phyloP scores from a whole-genome alignment of 2,888 invertebrate genomes.

The Netelia virgata region DNA sequence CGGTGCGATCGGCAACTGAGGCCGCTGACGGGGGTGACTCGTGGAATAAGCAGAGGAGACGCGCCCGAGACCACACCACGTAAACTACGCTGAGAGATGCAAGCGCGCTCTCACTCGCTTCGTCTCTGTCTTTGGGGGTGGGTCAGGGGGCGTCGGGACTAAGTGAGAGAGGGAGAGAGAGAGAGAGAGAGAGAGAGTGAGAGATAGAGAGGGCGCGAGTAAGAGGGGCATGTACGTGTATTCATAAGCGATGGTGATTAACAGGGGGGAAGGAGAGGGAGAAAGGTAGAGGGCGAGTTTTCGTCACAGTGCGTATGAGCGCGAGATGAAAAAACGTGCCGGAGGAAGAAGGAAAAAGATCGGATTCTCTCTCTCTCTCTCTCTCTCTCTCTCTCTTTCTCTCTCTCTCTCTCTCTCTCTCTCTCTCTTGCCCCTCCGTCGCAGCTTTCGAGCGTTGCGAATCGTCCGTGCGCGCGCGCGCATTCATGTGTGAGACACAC shows the following conservation, averaged over 20 bases:
- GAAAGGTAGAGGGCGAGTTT: neutral
- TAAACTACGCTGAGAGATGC: constrained; percentile 46
- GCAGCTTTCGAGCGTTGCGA: neutral
- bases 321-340: neutral
- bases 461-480: no score
- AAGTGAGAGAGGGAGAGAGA: constrained; percentile 4
- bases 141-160: constrained; percentile 51
- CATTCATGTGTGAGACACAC: neutral
- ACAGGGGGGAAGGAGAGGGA: neutral
- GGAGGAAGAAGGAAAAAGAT: constrained; percentile 4
- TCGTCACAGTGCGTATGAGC: constrained; percentile 32
- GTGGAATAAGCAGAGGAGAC: constrained; percentile 66
- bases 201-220: neutral
- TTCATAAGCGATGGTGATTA: neutral
- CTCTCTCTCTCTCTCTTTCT: no score
- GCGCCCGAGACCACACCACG: constrained; percentile 52
- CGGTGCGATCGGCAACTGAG: constrained; percentile 84
- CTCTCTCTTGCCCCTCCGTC: neutral
- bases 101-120: constrained; percentile 39
- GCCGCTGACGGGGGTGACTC: constrained; percentile 73
- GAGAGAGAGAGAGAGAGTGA: neutral
- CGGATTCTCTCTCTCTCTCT: neutral
- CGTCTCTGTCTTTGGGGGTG: constrained; percentile 49
- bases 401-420: no score
- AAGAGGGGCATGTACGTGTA: neutral